Base-by-base conservation (phyloP, 2,113 vertebrate genomes). In the Hippopotamus amphibius region DNA sequence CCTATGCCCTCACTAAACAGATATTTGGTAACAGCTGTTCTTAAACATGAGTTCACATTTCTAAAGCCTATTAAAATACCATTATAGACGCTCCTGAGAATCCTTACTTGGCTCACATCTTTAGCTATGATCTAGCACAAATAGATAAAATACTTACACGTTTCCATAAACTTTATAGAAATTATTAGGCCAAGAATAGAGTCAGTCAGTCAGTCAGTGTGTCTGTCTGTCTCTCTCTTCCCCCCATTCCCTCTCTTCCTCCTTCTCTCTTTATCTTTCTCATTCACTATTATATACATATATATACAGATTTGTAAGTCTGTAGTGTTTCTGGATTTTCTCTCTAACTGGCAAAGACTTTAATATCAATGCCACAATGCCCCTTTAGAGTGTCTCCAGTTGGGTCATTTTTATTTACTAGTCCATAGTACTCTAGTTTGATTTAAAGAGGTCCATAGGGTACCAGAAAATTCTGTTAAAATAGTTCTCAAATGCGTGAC, bases 1-100 rank as follows among this genome's bases (percentile, higher is more conserved):
- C 57, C 61, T 97, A 26, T 0, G 65, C 57, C 76, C 63, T 91
- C 59, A 66, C 50, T 66, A 82, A 95, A 85, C 55, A 89, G 85
- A 59, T 69, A 97, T 83, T 96, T 93, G 82, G 68, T 72, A 83
- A 86, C 96, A 97, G 95, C 96, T 97, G 88, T 89, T 93, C 88
- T 88, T 89, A 91, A 94, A 93, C 82, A 91, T 95, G 96, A 97
- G 88, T 95, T 94, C 68, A 93, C 88, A 95, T 97, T 95, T 92
- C 83, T 71, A 81, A 95, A 95, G n/a, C 50, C 53, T 37, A 96
- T 95, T 96, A 93, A 86, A 94, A 95, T 65, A 65, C 26, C 37
- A 93, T 92, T 80, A 95, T 16, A 81, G 77, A 93, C 59, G 66
- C 17, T 88, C 50, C 74, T 50, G 82, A 77, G 55, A 93, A 88